Percentiles rank a stretch among this genome's conserved stretches.
These are phyloP conservation scores for Phycodurus eques DNA, from an alignment of 2,113 vertebrate species.

Conservation along the genomic window DNA sequence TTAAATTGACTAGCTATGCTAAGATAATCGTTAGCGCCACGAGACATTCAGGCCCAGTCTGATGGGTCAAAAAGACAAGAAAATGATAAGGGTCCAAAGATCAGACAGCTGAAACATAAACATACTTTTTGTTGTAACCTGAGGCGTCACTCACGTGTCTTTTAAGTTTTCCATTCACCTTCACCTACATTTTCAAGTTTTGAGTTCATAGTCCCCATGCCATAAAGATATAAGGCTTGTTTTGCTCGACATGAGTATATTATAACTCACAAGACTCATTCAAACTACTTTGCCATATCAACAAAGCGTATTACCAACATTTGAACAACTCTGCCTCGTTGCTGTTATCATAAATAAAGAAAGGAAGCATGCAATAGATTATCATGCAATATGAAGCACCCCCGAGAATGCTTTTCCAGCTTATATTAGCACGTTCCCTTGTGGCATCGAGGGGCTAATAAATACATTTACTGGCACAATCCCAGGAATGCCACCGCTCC, in stretches of 20 bases:
- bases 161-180: constrained; percentile 18
- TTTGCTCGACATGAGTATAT: neutral
- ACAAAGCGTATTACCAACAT: constrained; percentile 4
- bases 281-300: neutral
- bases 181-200: constrained; percentile 6
- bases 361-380: constrained; percentile 23
- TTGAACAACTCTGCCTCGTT: neutral
- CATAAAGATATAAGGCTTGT: constrained; percentile 9
- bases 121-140: neutral
- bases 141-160: neutral
- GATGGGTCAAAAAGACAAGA: neutral
- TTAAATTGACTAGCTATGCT: neutral
- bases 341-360: constrained; percentile 29
- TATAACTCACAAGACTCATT: neutral
- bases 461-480: constrained; percentile 59
- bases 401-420: constrained; percentile 23
- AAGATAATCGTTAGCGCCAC: neutral
- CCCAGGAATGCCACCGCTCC: constrained; percentile 35
- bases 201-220: constrained; percentile 5
- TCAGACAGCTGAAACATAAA: constrained; percentile 5
- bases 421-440: constrained; percentile 60
- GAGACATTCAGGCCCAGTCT: neutral
- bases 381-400: constrained; percentile 10
- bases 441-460: constrained; percentile 54
- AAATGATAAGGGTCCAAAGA: constrained; percentile 5